These are phyloP conservation scores for Phylloscopus collybita DNA, from an alignment of 2,797 vertebrate genomes.

Conservation along the genomic window DNA sequence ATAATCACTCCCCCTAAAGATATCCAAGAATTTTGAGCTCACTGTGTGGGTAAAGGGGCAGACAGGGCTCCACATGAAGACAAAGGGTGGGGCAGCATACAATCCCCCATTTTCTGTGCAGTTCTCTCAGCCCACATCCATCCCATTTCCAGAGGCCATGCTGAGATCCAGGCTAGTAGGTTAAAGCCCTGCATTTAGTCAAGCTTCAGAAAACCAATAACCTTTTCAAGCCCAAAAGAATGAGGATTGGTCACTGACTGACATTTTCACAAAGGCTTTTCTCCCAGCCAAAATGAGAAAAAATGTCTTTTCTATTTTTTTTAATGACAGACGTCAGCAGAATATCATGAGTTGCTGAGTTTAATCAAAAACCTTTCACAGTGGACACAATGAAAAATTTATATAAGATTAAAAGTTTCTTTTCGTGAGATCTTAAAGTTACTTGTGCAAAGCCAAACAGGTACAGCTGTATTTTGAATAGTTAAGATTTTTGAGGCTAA, in stretches of 20 bases:
- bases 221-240: neutral
- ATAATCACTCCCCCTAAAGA: fast-evolving
- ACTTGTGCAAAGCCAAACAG: constrained; percentile 2
- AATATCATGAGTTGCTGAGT: constrained; percentile 2
- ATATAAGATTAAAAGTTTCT: neutral
- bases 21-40: neutral
- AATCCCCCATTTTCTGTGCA: neutral
- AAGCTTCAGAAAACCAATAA: constrained; percentile 22
- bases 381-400: constrained; percentile 21
- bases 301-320: neutral
- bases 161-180: neutral
- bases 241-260: neutral
- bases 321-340: neutral
- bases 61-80: neutral
- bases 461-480: neutral
- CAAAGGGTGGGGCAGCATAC: neutral
- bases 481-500: neutral
- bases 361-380: constrained; percentile 34
- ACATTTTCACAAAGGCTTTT: constrained; percentile 2
- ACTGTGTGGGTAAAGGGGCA: neutral
- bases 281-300: neutral
- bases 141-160: neutral
- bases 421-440: neutral
- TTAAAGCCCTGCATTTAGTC: neutral
- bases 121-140: neutral